Evolutionary conservation across 2,113 vertebrate species (phyloP).

Genomic region (Bufo bufo): DNA sequence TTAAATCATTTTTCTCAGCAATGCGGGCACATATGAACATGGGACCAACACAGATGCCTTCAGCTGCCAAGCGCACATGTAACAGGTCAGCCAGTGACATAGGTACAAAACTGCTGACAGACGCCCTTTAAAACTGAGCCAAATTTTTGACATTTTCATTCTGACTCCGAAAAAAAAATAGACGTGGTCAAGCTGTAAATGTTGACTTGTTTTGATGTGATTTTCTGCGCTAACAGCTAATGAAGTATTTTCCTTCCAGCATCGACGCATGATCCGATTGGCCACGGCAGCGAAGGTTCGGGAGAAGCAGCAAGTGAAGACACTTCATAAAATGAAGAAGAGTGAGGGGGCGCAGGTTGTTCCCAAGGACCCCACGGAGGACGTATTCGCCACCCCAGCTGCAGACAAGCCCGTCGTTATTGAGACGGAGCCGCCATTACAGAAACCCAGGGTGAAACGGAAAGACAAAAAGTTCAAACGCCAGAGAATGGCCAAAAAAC

Average conservation of each 20-base stretch:
- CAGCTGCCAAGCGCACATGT: too few relatives aligned
- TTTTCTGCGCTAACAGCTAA: too few relatives aligned
- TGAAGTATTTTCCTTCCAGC: constrained; percentile 68
- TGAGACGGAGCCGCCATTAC: constrained; percentile 76
- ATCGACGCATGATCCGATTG: constrained; percentile 80
- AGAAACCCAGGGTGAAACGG: constrained; percentile 76
- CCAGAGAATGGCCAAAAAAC: constrained; percentile 78
- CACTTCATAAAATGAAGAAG: constrained; percentile 81
- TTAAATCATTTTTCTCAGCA: too few relatives aligned
- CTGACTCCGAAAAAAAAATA: too few relatives aligned
- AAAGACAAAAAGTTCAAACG: constrained; percentile 84
- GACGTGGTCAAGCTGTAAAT: too few relatives aligned
- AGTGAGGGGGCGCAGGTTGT: constrained; percentile 73
- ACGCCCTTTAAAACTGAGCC: too few relatives aligned
- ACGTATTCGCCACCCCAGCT: constrained; percentile 84
- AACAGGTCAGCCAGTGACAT: too few relatives aligned
- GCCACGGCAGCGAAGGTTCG: constrained; percentile 82
- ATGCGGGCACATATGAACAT: too few relatives aligned
- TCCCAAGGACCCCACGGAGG: constrained; percentile 81
- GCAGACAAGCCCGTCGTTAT: constrained; percentile 80
- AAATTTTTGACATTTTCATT: too few relatives aligned
- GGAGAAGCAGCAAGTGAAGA: constrained; percentile 90
- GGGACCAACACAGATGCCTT: too few relatives aligned
- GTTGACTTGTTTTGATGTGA: too few relatives aligned
- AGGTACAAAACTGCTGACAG: too few relatives aligned